phyloP scores from a whole-genome alignment of 2,797 vertebrate genomes.

The Gymnoscopelus braueri region DNA sequence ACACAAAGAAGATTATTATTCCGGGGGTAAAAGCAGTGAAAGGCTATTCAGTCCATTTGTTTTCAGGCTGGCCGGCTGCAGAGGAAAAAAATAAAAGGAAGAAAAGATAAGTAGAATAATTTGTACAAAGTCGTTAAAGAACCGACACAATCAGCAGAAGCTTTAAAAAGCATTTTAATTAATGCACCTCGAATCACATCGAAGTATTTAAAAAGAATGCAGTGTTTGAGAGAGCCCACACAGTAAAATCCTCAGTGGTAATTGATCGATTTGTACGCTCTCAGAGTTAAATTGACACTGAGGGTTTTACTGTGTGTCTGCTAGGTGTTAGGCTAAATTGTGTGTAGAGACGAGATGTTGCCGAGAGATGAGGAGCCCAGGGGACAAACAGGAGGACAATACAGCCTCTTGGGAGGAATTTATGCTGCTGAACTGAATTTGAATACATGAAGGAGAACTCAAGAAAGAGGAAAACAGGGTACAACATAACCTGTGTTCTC shows the following conservation, averaged over 20 bases:
- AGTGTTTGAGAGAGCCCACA: slow-evolving; percentile 1
- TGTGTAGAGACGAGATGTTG: slow-evolving; percentile 78
- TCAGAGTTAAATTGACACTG: background rate
- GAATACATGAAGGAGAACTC: slow-evolving; percentile 83
- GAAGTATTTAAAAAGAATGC: slow-evolving; percentile 68
- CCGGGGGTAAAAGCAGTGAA: slow-evolving; percentile 71
- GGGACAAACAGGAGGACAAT: slow-evolving; percentile 84
- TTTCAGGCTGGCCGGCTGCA: slow-evolving; percentile 57
- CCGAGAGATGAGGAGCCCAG: slow-evolving; percentile 79
- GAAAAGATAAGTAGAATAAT: slow-evolving; percentile 63
- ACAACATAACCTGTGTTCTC: slow-evolving; percentile 73
- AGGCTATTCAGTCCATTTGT: slow-evolving; percentile 77
- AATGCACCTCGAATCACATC: slow-evolving; percentile 77
- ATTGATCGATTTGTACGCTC: too few relatives aligned
- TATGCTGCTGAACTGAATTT: slow-evolving; percentile 85
- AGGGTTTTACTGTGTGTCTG: slow-evolving; percentile 48
- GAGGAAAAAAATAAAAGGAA: slow-evolving; percentile 5
- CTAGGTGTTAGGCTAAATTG: slow-evolving; percentile 72
- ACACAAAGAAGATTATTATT: slow-evolving; percentile 79
- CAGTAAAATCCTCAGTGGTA: too few relatives aligned
- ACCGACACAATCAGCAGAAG: slow-evolving; percentile 66
- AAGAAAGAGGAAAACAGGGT: slow-evolving; percentile 66
- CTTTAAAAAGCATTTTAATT: slow-evolving; percentile 79
- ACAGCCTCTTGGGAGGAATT: slow-evolving; percentile 83
- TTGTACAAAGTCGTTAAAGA: slow-evolving; percentile 73